phyloP scores from a whole-genome alignment of 2,888 invertebrate genomes.

The Lamellibrachia satsuma region DNA sequence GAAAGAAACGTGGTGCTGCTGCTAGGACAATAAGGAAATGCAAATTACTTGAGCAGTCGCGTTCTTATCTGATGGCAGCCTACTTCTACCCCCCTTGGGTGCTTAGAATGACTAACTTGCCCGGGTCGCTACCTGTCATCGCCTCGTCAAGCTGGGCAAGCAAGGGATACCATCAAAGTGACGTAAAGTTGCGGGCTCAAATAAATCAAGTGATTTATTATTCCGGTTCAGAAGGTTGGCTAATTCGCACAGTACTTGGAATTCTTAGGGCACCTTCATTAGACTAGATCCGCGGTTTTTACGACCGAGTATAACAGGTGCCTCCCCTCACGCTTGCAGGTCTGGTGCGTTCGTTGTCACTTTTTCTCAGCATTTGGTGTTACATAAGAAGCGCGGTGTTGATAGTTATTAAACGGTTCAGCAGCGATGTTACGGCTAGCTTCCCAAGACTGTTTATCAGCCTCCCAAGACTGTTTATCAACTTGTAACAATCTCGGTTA shows the following conservation, averaged over 20 bases:
- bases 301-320: background rate
- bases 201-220: background rate
- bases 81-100: background rate
- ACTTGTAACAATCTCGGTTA: background rate
- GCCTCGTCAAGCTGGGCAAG: background rate
- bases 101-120: background rate
- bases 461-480: background rate
- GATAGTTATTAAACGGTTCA: background rate
- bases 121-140: background rate
- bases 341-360: background rate
- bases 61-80: background rate
- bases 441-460: background rate
- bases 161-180: background rate
- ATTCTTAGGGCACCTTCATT: background rate
- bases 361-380: background rate
- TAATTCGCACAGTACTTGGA: slow-evolving; percentile 8
- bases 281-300: background rate
- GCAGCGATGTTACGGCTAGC: background rate
- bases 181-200: background rate
- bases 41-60: no score
- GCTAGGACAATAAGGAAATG: no score
- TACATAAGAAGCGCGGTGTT: background rate
- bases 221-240: background rate
- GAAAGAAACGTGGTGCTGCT: no score
- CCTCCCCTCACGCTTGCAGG: background rate